phyloP scores from a whole-genome alignment of 1,140 invertebrate genomes.

The Polypedilum pembai region DNA sequence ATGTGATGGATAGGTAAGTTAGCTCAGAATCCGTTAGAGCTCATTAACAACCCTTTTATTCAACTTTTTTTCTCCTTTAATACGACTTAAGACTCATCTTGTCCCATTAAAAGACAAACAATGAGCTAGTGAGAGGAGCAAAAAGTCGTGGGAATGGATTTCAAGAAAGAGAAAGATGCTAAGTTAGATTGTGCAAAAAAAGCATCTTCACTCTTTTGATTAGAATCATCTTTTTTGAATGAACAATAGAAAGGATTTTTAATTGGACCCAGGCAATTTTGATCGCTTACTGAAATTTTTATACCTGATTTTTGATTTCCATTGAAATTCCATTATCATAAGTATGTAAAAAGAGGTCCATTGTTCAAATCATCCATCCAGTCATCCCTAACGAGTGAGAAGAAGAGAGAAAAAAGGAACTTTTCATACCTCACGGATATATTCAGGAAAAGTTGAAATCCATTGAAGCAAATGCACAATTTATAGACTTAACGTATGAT shows the following conservation, averaged over 20 bases:
- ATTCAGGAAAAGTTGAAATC: not conserved
- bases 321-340: slow-evolving; percentile 17
- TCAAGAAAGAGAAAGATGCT: not conserved
- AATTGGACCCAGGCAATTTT: slow-evolving; percentile 19
- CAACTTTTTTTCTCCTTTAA: not conserved
- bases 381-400: slow-evolving; percentile 1
- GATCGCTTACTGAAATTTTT: not conserved
- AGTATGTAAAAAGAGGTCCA: not conserved
- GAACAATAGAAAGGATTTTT: not conserved
- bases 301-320: slow-evolving; percentile 20
- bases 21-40: not conserved
- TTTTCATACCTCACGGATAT: not conserved
- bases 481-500: not conserved
- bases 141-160: slow-evolving; percentile 14
- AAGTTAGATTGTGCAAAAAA: slow-evolving; percentile 4
- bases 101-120: not conserved
- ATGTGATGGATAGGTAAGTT: slow-evolving; percentile 2
- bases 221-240: not conserved
- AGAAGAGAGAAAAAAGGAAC: not conserved
- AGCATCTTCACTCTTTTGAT: not conserved
- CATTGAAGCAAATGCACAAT: slow-evolving; percentile 27
- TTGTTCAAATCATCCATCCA: not conserved
- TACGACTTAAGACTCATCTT: not conserved
- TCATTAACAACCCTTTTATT: not conserved
- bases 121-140: not conserved